phyloP scores from a whole-genome alignment of 2,888 invertebrate genomes.

The Euclidia mi region DNA sequence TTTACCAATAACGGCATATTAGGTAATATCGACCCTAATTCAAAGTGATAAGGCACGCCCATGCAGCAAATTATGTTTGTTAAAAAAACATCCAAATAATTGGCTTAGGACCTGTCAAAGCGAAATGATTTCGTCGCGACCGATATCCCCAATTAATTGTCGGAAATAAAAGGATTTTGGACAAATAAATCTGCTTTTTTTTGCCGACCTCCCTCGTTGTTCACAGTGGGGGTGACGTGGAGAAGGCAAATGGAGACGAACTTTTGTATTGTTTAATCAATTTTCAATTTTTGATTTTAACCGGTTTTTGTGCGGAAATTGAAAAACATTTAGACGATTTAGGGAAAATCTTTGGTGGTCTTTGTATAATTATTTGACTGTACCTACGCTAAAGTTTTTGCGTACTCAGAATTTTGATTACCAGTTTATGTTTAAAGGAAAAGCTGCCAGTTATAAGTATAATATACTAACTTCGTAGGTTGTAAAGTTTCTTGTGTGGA shows the following conservation, averaged over 20 bases:
- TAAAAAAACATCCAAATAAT: slow-evolving; percentile 61
- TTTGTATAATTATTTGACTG: slow-evolving; percentile 13
- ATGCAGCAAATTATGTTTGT: slow-evolving; percentile 28
- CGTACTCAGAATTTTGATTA: no score
- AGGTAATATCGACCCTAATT: slow-evolving; percentile 60
- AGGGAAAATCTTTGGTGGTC: slow-evolving; percentile 47
- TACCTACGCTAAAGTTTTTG: neutral
- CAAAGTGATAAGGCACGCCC: slow-evolving; percentile 39
- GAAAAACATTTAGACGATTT: slow-evolving; percentile 36
- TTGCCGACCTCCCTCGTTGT: slow-evolving; percentile 72
- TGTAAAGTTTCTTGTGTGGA: no score
- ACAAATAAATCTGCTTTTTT: slow-evolving; percentile 67
- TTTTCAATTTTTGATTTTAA: slow-evolving; percentile 47
- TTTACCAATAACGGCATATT: slow-evolving; percentile 28
- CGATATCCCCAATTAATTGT: slow-evolving; percentile 81
- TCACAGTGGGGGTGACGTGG: slow-evolving; percentile 70
- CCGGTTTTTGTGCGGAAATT: slow-evolving; percentile 42
- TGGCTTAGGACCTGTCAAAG: slow-evolving; percentile 81
- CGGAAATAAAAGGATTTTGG: slow-evolving; percentile 68
- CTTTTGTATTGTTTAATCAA: slow-evolving; percentile 52
- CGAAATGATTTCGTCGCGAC: slow-evolving; percentile 83
- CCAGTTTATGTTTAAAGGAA: no score
- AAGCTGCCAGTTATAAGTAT: no score
- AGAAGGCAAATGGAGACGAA: slow-evolving; percentile 40
- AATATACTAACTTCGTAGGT: no score